These are phyloP conservation scores for Polyergus mexicanus DNA, from an alignment of 1,140 invertebrate species.

Conservation along the genomic window DNA sequence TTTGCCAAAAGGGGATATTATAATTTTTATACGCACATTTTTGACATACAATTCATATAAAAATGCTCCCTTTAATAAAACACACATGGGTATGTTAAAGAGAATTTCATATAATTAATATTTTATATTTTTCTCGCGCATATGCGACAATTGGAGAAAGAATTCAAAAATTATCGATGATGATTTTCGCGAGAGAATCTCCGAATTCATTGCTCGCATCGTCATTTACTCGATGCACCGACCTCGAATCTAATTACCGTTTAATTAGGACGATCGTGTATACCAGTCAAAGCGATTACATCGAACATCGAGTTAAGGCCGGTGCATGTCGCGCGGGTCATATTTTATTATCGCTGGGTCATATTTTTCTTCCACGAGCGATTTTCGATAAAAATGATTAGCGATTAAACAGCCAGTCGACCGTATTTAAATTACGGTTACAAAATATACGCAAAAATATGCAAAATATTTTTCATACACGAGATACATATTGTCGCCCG, in stretches of 20 bases:
- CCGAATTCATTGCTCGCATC: conserved; percentile 32
- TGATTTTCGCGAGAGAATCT: conserved; percentile 53
- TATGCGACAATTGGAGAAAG: neutral
- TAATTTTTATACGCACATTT: neutral
- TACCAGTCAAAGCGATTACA: conserved; percentile 75
- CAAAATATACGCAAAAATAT: conserved; percentile 57
- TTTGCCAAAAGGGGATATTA: neutral
- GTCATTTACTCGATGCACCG: conserved; percentile 60
- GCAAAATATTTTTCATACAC: neutral
- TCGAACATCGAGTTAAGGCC: conserved; percentile 73
- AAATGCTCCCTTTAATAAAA: neutral
- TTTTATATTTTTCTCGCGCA: neutral
- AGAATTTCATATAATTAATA: no score
- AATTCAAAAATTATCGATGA: conserved; percentile 31
- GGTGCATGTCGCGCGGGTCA: conserved; percentile 28
- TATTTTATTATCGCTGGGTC: conserved; percentile 44
- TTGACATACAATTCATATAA: conserved; percentile 12
- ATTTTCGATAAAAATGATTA: conserved; percentile 77
- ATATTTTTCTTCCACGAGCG: conserved; percentile 72
- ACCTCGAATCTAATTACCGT: conserved; percentile 78
- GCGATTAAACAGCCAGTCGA: conserved; percentile 48
- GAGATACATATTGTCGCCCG: conserved; percentile 4
- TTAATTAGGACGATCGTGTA: conserved; percentile 81
- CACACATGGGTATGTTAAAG: neutral
- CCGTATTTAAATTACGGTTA: conserved; percentile 69